Evolutionary conservation across 2,888 invertebrate genomes (phyloP).

Genomic region (Drosophila hamatofila): DNA sequence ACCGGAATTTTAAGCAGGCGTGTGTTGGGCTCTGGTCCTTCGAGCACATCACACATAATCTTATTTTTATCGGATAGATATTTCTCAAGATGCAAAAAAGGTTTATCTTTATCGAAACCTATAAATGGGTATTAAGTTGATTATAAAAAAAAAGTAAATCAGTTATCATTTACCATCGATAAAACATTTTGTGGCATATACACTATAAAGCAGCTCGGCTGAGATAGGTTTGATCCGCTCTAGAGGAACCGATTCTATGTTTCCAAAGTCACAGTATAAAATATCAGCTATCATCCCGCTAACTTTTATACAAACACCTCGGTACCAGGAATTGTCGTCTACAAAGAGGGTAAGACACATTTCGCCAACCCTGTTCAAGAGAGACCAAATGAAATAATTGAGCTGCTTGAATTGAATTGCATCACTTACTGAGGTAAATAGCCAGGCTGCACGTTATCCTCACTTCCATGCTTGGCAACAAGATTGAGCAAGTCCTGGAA

Average conservation of each 20-base stretch:
- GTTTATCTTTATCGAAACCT: slow-evolving; percentile 49
- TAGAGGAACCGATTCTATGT: slow-evolving; percentile 36
- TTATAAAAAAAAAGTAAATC: too few species aligned
- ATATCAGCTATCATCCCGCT: slow-evolving; percentile 23
- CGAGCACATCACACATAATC: slow-evolving; percentile 28
- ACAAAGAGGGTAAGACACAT: slow-evolving; percentile 47
- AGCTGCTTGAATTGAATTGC: too few species aligned
- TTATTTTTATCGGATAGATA: background rate
- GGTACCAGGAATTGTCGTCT: slow-evolving; percentile 64
- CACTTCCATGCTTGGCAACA: slow-evolving; percentile 12
- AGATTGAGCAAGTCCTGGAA: slow-evolving; percentile 19
- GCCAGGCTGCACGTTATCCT: slow-evolving; percentile 8
- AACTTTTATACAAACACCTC: slow-evolving; percentile 47
- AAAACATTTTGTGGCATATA: slow-evolving; percentile 56
- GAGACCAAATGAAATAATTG: background rate
- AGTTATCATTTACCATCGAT: slow-evolving; percentile 52
- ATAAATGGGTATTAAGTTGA: background rate
- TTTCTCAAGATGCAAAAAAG: slow-evolving; percentile 48
- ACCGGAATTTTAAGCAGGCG: slow-evolving; percentile 42
- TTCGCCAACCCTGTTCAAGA: slow-evolving; percentile 49
- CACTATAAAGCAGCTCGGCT: background rate
- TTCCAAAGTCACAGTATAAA: slow-evolving; percentile 61
- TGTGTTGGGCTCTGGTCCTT: slow-evolving; percentile 46
- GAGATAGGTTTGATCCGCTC: slow-evolving; percentile 49
- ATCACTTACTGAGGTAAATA: slow-evolving; percentile 54